phyloP scores from a whole-genome alignment of 2,888 invertebrate species.

The Tachystola acroxantha region DNA sequence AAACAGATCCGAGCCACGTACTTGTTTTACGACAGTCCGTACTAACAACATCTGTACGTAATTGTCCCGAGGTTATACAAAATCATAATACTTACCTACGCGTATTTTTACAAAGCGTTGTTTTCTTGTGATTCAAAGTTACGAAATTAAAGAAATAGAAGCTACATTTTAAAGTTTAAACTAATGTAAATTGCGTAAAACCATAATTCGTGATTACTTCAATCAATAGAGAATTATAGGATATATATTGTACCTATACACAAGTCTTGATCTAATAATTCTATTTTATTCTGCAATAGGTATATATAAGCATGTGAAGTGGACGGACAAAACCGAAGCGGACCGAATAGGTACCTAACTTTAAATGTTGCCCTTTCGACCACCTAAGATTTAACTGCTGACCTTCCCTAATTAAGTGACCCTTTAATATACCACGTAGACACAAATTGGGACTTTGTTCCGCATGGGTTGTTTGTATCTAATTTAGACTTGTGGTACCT shows the following conservation, averaged over 20 bases:
- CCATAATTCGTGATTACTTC: too few relatives aligned
- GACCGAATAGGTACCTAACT: constrained; percentile 26
- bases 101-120: too few relatives aligned
- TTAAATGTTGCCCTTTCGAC: constrained; percentile 26
- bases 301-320: constrained; percentile 11
- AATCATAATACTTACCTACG: too few relatives aligned
- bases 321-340: too few relatives aligned
- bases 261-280: too few relatives aligned
- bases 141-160: too few relatives aligned
- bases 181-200: too few relatives aligned
- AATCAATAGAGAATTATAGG: too few relatives aligned
- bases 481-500: constrained; percentile 2
- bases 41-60: neutral
- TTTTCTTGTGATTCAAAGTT: too few relatives aligned
- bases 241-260: too few relatives aligned
- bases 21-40: neutral
- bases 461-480: constrained; percentile 4
- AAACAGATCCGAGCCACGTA: neutral
- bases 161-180: too few relatives aligned
- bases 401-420: constrained; percentile 42
- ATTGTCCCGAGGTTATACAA: neutral
- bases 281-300: too few relatives aligned
- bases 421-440: constrained; percentile 25
- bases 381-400: constrained; percentile 42
- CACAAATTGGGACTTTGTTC: constrained; percentile 5